Evolutionary conservation across 2,797 vertebrate genomes (phyloP).

Genomic region (Cheirogaleus major): DNA sequence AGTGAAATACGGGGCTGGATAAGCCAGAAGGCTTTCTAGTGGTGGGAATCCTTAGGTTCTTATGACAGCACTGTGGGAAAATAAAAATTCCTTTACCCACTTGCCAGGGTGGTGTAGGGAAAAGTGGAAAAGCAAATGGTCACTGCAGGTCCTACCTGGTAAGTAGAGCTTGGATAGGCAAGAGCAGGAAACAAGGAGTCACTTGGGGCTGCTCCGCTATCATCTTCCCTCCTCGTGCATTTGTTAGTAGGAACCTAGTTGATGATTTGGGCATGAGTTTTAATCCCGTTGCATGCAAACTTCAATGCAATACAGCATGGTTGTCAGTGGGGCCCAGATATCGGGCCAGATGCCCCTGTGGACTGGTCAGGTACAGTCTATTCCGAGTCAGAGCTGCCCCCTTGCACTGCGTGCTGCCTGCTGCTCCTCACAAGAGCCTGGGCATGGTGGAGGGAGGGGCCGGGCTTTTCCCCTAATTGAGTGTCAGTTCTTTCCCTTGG

Average conservation of each 20-base stretch:
- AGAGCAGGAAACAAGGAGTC: background rate
- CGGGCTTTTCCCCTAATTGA: background rate
- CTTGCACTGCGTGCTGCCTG: no score
- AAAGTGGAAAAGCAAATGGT: background rate
- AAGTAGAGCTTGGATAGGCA: background rate
- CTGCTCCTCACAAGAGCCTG: accelerated
- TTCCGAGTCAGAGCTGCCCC: background rate
- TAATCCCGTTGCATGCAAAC: background rate
- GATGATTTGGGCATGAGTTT: background rate
- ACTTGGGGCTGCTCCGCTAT: background rate
- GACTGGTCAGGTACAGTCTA: background rate
- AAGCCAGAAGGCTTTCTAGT: background rate
- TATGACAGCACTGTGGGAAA: background rate
- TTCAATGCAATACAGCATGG: background rate
- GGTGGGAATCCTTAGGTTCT: background rate
- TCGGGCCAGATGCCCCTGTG: accelerated
- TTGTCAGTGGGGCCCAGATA: background rate
- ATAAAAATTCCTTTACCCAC: background rate
- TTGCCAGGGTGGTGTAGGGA: background rate
- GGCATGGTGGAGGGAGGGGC: background rate
- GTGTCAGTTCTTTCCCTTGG: background rate
- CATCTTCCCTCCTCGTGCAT: background rate
- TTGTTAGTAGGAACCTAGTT: background rate
- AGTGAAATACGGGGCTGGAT: background rate
- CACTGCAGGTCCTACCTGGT: background rate